Conservation (phyloP, 2,113 vertebrate genomes). For the Phylloscopus trochiloides region DNA sequence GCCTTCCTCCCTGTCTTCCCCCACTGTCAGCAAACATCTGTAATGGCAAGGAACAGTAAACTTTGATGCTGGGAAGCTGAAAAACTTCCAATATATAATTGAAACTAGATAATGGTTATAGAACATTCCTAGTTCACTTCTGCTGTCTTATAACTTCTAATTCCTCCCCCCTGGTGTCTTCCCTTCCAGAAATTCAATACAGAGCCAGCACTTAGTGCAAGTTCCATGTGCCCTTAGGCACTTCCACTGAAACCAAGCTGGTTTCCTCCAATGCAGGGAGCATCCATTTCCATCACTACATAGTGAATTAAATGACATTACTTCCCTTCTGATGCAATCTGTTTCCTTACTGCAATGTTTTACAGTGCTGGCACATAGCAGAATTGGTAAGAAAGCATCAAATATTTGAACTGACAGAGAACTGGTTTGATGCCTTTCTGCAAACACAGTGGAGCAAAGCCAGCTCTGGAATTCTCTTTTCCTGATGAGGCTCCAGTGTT, state of each 20-base stretch:
- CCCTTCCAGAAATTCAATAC: neutral
- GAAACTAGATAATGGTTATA: constrained; percentile 37
- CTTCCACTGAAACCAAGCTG: neutral
- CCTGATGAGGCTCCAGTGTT: neutral
- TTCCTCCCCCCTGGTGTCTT: neutral
- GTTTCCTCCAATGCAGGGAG: neutral
- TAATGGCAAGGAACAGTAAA: constrained; percentile 34
- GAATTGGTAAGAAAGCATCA: neutral
- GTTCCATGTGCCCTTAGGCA: neutral
- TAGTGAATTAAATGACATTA: rapidly evolving
- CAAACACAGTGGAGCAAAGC: neutral
- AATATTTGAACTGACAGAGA: neutral
- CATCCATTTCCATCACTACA: neutral
- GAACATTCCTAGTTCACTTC: constrained; percentile 1
- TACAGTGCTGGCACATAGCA: neutral
- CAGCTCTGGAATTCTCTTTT: neutral
- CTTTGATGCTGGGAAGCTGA: neutral
- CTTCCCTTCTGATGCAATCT: neutral
- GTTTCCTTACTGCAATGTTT: neutral
- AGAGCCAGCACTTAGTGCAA: neutral
- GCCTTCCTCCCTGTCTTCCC: neutral
- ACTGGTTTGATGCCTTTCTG: neutral
- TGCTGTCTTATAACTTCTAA: neutral
- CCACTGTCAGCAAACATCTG: neutral
- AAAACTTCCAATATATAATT: neutral